A percentile compares a stretch with the other conserved stretches of the same genome.
Evolutionary conservation across 1,140 invertebrate genomes (phyloP).

Genomic region (Lineus longissimus): DNA sequence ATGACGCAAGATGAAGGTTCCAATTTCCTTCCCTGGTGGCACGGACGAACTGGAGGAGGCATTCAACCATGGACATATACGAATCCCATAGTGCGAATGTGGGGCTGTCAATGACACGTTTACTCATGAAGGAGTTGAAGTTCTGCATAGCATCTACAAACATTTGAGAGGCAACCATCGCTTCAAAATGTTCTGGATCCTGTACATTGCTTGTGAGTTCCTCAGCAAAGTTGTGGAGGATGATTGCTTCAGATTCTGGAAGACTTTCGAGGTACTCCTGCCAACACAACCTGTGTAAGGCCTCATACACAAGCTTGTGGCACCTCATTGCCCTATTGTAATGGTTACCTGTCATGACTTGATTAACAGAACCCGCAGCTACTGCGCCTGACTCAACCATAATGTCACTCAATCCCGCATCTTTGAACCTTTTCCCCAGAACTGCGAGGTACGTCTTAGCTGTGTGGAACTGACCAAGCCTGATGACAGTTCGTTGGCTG

Average conservation of each 20-base stretch:
- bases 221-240: too few relatives aligned
- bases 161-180: too few relatives aligned
- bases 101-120: too few relatives aligned
- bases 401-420: constrained; percentile 25
- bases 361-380: constrained; percentile 22
- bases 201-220: too few relatives aligned
- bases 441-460: constrained; percentile 19
- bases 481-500: constrained; percentile 13
- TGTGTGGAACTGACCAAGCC: constrained; percentile 26
- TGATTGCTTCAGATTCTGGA: too few relatives aligned
- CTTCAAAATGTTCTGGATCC: too few relatives aligned
- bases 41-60: constrained; percentile 10
- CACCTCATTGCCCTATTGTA: constrained; percentile 25
- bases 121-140: too few relatives aligned
- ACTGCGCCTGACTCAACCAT: constrained; percentile 25
- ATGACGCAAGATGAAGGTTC: constrained; percentile 6
- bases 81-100: constrained; percentile 3
- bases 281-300: constrained; percentile 16
- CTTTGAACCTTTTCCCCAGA: constrained; percentile 24
- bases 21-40: constrained; percentile 16
- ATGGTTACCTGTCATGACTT: constrained; percentile 22
- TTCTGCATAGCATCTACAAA: too few relatives aligned
- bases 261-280: too few relatives aligned
- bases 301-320: constrained; percentile 28
- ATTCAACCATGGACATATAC: constrained; percentile 14